Conservation (phyloP, 2,113 vertebrate species). For the Tetrao urogallus region DNA sequence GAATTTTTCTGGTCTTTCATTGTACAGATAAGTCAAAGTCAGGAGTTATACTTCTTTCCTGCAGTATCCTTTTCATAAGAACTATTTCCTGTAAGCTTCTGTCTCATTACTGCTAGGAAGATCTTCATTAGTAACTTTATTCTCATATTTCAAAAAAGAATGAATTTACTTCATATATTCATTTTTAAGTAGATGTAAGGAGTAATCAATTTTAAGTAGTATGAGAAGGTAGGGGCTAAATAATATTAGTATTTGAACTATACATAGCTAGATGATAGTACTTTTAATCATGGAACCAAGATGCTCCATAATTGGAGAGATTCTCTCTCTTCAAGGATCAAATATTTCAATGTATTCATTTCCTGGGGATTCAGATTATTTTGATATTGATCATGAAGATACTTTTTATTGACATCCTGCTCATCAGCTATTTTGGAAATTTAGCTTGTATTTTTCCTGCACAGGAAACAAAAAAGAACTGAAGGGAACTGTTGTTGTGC, state of each 20-base stretch:
- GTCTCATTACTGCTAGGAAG: background rate
- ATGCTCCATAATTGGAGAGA: background rate
- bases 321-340: background rate
- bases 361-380: background rate
- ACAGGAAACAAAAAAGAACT: background rate
- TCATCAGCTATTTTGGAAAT: background rate
- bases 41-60: background rate
- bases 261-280: background rate
- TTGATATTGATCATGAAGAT: background rate
- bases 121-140: background rate
- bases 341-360: background rate
- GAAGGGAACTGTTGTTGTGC: too few species aligned
- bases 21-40: background rate
- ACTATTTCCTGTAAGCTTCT: fast-evolving
- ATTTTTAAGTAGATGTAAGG: background rate
- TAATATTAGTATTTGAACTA: background rate
- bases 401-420: background rate
- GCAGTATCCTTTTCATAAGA: background rate
- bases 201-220: background rate
- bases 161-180: background rate
- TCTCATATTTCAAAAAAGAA: background rate
- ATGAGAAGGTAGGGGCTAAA: background rate
- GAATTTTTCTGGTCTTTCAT: background rate
- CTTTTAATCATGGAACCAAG: background rate
- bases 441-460: background rate